Evolutionary conservation across 2,797 vertebrate species (phyloP).

Genomic region (Amblyraja radiata): DNA sequence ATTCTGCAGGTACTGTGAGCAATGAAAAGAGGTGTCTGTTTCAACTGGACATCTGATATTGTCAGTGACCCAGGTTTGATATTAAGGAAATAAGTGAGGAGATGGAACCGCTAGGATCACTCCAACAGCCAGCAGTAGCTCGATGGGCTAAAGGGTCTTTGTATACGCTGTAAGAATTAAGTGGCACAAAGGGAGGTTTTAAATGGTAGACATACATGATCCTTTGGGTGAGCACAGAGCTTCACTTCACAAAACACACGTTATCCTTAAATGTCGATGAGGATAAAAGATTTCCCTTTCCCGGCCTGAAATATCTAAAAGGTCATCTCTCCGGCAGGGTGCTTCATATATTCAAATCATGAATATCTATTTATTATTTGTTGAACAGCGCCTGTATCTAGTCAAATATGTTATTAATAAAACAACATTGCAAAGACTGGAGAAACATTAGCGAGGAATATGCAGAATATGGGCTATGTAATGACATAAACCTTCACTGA

Average conservation of each 20-base stretch:
- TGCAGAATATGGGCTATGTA: background rate
- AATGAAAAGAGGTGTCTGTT: background rate
- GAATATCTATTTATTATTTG: slow-evolving; percentile 15
- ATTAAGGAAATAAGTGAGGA: too few species aligned
- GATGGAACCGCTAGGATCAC: too few species aligned
- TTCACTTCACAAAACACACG: background rate
- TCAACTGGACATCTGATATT: background rate
- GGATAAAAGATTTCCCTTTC: background rate
- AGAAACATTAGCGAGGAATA: background rate
- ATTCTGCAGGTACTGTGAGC: background rate
- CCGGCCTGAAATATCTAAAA: background rate
- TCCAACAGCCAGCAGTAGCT: too few species aligned
- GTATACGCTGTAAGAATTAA: background rate
- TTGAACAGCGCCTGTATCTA: background rate
- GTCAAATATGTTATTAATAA: slow-evolving; percentile 22
- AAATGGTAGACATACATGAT: background rate
- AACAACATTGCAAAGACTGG: background rate
- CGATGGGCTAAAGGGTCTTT: too few species aligned
- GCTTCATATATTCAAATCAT: background rate
- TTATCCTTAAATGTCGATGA: background rate
- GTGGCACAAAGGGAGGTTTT: background rate
- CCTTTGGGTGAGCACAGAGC: background rate
- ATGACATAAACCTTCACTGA: background rate
- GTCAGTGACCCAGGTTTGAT: too few species aligned
- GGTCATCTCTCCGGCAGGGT: background rate